Base-by-base conservation (phyloP, 2,888 invertebrate genomes). In the Drosophila recens region DNA sequence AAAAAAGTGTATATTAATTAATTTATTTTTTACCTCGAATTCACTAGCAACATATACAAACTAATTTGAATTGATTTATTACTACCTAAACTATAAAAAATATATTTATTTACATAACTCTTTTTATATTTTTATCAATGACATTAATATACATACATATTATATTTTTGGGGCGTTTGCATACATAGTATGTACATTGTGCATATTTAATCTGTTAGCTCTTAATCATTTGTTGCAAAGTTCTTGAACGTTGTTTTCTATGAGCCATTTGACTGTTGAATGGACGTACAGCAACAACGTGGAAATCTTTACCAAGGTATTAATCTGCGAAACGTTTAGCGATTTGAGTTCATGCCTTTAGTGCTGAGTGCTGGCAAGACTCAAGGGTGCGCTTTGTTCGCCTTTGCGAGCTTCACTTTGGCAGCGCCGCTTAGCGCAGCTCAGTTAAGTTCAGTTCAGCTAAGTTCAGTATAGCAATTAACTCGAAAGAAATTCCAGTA, bases 181-280 rank as follows among this genome's bases (percentile, higher is more conserved):
- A 4, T 23, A 23, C 23, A 23, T 23, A 23, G 23, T 23, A 4
- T 23, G 23, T 4, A 23, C 4, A 23, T n/a, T n/a, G n/a, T 23
- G 2, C 20, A 20, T 20, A 27, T 27, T 27, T 27, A 27, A 27
- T 27, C 27, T 27, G 27, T 27, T 1, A 27, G 5, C 5, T 27
- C 1, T 27, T 27, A 27, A 27, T 53, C 0, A 51, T 3, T 56
- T 87, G 84, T 87, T 52, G 70, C 67, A 86, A 82, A 84, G 72
- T 79, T 82, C 84, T 84, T 86, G 88, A 87, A 77, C 87, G 71
- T 78, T 66, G 40, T 66, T 74, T 68, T 64, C 69, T 57, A 62
- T 48, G 62, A 65, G 65, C 65, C 42, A 59, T 59, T 74, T 69
- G 27, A 63, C 36, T 64, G 62, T 57, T 13, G 20, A 45, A 66